Evolutionary conservation across 2,888 invertebrate genomes (phyloP).

Genomic region (Archips crataeganus): DNA sequence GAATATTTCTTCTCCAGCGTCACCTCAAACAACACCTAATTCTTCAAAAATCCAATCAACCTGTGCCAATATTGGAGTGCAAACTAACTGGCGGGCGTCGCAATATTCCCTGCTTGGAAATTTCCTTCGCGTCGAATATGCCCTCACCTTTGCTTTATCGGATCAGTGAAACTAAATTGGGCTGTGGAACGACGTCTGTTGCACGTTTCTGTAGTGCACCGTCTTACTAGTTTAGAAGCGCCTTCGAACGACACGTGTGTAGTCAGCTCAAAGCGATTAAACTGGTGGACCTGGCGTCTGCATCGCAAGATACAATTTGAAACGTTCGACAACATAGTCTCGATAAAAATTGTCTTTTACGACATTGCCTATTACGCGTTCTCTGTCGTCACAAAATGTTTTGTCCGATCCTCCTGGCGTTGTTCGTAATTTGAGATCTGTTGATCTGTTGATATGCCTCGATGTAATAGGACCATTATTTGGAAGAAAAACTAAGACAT

Average conservation of each 20-base stretch:
- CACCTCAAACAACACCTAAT: slow-evolving; percentile 4
- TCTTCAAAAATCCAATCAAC: slow-evolving; percentile 8
- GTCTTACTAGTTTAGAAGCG: slow-evolving; percentile 36
- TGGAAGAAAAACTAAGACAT: too few species aligned
- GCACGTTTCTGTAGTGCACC: slow-evolving; percentile 35
- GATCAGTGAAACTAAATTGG: slow-evolving; percentile 40
- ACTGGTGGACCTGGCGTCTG: slow-evolving; percentile 2
- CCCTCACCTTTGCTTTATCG: slow-evolving; percentile 39
- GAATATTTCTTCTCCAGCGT: not conserved
- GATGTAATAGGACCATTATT: too few species aligned
- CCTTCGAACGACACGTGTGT: slow-evolving; percentile 31
- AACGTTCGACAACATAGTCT: not conserved
- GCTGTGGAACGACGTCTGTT: slow-evolving; percentile 32
- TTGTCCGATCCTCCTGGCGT: not conserved
- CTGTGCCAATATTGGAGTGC: slow-evolving; percentile 21
- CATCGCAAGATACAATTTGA: slow-evolving; percentile 12
- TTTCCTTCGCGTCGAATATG: slow-evolving; percentile 19
- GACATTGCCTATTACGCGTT: slow-evolving; percentile 27
- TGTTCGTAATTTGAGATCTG: not conserved
- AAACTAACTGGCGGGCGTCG: not conserved
- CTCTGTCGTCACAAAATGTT: slow-evolving; percentile 30
- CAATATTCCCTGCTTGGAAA: slow-evolving; percentile 11
- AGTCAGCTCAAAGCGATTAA: slow-evolving; percentile 37
- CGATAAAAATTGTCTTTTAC: slow-evolving; percentile 29
- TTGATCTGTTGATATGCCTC: not conserved